Conservation (phyloP, 2,113 vertebrate species). For the Oxyruncus cristatus region DNA sequence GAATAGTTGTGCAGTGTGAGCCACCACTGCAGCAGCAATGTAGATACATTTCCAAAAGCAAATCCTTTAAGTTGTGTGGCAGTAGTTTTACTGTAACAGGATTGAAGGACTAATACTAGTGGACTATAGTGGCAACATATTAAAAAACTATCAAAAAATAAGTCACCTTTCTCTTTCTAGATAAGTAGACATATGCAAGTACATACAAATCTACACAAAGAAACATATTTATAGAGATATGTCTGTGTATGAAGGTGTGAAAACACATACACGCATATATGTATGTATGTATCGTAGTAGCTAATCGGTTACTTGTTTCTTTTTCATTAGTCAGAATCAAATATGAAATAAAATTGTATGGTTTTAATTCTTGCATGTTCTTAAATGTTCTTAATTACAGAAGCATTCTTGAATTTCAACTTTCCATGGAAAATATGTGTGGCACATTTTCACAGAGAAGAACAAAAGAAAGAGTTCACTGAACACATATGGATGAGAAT, state of each 20-base stretch:
- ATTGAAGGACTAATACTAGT: neutral
- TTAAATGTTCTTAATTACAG: neutral
- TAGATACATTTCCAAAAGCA: neutral
- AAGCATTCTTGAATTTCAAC: neutral
- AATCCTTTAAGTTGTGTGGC: rapidly evolving
- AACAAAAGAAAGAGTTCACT: neutral
- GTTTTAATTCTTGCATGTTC: neutral
- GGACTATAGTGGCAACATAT: neutral
- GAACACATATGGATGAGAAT: neutral
- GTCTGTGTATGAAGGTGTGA: neutral
- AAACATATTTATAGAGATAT: neutral
- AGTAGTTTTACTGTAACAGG: neutral
- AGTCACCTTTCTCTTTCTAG: neutral
- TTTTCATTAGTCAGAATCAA: neutral
- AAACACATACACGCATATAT: neutral
- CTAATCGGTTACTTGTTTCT: neutral
- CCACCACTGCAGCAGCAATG: rapidly evolving
- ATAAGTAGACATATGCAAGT: neutral
- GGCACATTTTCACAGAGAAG: neutral
- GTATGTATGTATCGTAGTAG: neutral
- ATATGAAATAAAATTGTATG: neutral
- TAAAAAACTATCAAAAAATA: neutral
- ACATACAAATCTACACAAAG: rapidly evolving
- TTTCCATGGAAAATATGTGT: neutral
- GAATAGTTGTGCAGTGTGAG: rapidly evolving